These are phyloP conservation scores for Trimorus sp. DNA, from an alignment of 2,888 invertebrate genomes.

Conservation along the genomic window DNA sequence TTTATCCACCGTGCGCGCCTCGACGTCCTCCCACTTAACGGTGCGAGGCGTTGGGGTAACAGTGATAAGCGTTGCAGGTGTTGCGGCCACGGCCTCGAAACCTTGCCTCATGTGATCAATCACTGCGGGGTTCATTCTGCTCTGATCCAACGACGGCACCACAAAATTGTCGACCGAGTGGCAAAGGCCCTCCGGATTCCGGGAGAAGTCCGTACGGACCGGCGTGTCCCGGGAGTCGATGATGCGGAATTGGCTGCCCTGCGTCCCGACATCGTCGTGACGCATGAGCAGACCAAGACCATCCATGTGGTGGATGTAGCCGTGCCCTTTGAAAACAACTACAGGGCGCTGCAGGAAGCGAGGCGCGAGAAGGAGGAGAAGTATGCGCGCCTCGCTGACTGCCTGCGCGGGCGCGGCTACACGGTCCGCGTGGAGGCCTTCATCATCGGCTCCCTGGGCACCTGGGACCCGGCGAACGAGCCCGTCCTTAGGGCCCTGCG, in stretches of 20 bases:
- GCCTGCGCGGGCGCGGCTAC: constrained; percentile 54
- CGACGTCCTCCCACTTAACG: constrained; percentile 56
- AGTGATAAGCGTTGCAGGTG: constrained; percentile 71
- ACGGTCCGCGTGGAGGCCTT: constrained; percentile 54
- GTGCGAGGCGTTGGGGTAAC: constrained; percentile 54
- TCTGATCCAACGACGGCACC: constrained; percentile 67
- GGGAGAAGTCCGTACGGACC: constrained; percentile 37
- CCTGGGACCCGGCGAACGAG: constrained; percentile 44
- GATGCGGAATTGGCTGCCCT: constrained; percentile 36
- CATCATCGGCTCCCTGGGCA: constrained; percentile 57
- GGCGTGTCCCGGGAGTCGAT: constrained; percentile 41
- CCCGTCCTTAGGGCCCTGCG: constrained; percentile 14
- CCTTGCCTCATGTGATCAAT: constrained; percentile 74
- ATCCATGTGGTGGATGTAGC: constrained; percentile 73
- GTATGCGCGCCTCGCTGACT: constrained; percentile 67
- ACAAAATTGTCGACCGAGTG: constrained; percentile 68
- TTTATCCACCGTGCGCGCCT: constrained; percentile 76
- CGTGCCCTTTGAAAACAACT: constrained; percentile 73
- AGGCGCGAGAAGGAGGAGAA: constrained; percentile 68
- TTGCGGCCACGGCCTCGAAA: constrained; percentile 71
- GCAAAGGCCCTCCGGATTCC: constrained; percentile 57
- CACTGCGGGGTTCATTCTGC: constrained; percentile 74
- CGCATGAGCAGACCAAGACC: constrained; percentile 58
- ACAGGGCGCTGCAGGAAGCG: constrained; percentile 67
- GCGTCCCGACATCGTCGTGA: constrained; percentile 30